Conservation (phyloP, 2,113 vertebrate species). For the Microcebus tavaratra region DNA sequence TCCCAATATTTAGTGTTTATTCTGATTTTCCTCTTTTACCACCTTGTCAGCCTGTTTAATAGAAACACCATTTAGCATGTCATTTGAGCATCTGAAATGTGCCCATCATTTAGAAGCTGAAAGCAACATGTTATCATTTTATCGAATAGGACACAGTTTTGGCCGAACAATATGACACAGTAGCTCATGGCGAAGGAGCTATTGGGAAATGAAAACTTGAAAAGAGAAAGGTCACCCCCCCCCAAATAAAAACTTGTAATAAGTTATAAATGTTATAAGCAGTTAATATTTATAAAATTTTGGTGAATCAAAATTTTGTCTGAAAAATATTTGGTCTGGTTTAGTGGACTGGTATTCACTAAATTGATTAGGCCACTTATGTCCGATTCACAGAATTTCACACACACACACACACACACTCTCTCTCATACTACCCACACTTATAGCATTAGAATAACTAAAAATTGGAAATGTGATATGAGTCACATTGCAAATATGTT, state of each 20-base stretch:
- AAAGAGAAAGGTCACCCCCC: not conserved
- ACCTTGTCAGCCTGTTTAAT: not conserved
- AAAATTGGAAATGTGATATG: not conserved
- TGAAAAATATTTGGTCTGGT: not conserved
- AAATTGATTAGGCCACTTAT: not conserved
- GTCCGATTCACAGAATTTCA: not conserved
- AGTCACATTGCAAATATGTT: not conserved
- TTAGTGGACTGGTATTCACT: not conserved
- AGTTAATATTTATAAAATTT: not conserved
- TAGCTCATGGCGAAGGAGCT: not conserved
- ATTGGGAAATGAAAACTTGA: not conserved
- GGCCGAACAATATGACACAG: not conserved
- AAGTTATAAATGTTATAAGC: not conserved
- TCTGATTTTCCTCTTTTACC: not conserved
- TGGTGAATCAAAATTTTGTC: not conserved
- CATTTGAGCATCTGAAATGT: not conserved
- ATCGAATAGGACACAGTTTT: not conserved
- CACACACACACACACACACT: not conserved
- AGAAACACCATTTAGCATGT: not conserved
- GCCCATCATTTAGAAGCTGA: not conserved
- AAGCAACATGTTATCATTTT: not conserved
- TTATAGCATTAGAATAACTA: not conserved
- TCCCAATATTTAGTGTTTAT: not conserved
- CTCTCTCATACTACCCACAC: fast-evolving
- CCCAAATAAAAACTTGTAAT: not conserved